A percentile compares a stretch with the other conserved stretches of the same genome.
Conservation (phyloP, 2,797 vertebrate genomes). For the Melanotaenia boesemani region DNA sequence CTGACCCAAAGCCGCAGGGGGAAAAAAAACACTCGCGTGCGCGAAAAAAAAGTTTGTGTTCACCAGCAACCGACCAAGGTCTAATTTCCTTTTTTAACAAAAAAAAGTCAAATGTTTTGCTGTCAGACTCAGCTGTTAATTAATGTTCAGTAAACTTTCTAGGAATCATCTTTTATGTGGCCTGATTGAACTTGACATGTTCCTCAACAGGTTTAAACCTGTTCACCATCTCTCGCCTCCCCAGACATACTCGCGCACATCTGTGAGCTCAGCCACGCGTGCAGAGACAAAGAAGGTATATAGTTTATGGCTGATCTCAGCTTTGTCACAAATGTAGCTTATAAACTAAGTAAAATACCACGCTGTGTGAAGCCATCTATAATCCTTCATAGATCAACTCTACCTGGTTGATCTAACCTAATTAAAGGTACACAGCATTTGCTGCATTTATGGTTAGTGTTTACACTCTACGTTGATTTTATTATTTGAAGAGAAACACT, state of each 20-base stretch:
- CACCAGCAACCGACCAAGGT: no score
- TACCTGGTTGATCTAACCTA: background rate
- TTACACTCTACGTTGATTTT: background rate
- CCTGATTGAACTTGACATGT: constrained; percentile 12
- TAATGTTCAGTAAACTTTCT: background rate
- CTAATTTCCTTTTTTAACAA: no score
- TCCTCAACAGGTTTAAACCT: background rate
- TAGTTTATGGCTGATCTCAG: background rate
- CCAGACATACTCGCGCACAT: background rate
- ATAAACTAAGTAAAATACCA: no score
- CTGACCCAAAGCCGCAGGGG: constrained; percentile 47
- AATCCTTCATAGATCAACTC: background rate
- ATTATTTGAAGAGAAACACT: background rate
- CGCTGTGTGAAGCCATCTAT: background rate
- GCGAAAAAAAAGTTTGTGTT: background rate
- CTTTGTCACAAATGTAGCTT: background rate
- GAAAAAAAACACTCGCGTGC: background rate
- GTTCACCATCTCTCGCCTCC: background rate
- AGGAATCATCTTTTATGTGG: constrained; percentile 16
- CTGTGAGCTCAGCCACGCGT: background rate
- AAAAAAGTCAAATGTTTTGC: background rate
- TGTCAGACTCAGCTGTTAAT: background rate
- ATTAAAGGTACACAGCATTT: background rate
- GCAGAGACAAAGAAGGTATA: background rate
- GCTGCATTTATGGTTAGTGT: background rate